Base-by-base conservation (phyloP, 2,113 vertebrate genomes). In the Numenius arquata region DNA sequence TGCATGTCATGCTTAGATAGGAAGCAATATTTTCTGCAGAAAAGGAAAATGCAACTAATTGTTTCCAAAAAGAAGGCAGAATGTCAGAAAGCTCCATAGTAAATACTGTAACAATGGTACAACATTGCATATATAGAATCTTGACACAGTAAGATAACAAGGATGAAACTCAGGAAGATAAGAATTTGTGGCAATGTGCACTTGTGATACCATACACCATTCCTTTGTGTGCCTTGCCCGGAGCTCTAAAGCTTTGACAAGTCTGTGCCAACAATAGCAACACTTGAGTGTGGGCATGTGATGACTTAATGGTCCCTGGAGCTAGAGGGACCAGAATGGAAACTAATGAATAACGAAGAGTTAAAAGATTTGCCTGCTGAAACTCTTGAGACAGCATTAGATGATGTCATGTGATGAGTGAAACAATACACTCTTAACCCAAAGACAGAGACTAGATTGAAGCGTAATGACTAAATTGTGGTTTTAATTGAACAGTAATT, bases 331-430 rank as follows among this genome's bases (percentile, higher is more conserved):
- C 55, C 45, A 77, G 59, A 94, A 77, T 7, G 17, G 89, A 95
- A 95, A 81, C 29, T 87, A 81, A 92, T 67, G 55, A 95, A 86
- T 90, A 96, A 90, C 40, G 58, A 94, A 85, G 77, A 95, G 70
- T 71, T 89, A 81, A 81, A 77, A 74, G 45, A 81, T 93, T 70
- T 71, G 29, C 61, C 38, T 89, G n/a, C 47, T 48, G 32, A 38
- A 87, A 3, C 41, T 81, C 47, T 77, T 67, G 67, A 81, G 32
- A 81, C 20, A 80, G 59, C 41, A 77, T 87, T 93, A 91, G 32
- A 47, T 95, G 72, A 66, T 62, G 55, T 71, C 73, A 66, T 0
- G 0, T n/a, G 83, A 30, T 1, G 4, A 61, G 9, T 48, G 53
- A 92, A 92, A 85, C 29, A 65, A 50, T 36, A 76, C 7, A 43